Evolutionary conservation across 2,888 invertebrate genomes (phyloP).

Genomic region (Scaeva pyrastri): DNA sequence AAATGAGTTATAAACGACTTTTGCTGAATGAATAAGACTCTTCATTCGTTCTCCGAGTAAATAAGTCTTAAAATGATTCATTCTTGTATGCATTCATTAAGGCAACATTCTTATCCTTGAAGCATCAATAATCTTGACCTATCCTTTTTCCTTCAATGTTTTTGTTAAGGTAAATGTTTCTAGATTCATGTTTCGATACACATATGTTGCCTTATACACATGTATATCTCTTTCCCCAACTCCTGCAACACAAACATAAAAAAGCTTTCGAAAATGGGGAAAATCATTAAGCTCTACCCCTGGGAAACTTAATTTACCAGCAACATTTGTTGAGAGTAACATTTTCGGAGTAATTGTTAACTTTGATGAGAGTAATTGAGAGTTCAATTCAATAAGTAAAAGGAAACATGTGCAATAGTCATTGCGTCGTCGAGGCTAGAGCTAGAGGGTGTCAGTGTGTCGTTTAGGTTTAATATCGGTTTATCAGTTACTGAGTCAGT

Average conservation of each 20-base stretch:
- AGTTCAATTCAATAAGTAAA: not conserved
- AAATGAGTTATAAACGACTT: too few relatives aligned
- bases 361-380: not conserved
- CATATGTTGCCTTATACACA: too few relatives aligned
- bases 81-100: too few relatives aligned
- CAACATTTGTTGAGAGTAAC: not conserved
- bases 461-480: slow-evolving; percentile 24
- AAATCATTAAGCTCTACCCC: too few relatives aligned
- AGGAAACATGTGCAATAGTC: too few relatives aligned
- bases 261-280: slow-evolving; percentile 47
- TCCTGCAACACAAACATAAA: not conserved
- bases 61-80: too few relatives aligned
- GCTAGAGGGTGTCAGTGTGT: not conserved
- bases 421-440: too few relatives aligned
- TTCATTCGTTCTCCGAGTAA: too few relatives aligned
- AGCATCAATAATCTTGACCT: slow-evolving; percentile 24
- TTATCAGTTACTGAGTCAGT: slow-evolving; percentile 66
- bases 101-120: too few relatives aligned
- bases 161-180: slow-evolving; percentile 7
- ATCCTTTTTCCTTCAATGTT: slow-evolving; percentile 9
- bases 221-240: too few relatives aligned
- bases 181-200: slow-evolving; percentile 3
- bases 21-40: too few relatives aligned
- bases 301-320: not conserved
- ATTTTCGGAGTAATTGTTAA: slow-evolving; percentile 1